These are phyloP conservation scores for Sthenelais limicola DNA, from an alignment of 2,888 invertebrate species.

Conservation along the genomic window DNA sequence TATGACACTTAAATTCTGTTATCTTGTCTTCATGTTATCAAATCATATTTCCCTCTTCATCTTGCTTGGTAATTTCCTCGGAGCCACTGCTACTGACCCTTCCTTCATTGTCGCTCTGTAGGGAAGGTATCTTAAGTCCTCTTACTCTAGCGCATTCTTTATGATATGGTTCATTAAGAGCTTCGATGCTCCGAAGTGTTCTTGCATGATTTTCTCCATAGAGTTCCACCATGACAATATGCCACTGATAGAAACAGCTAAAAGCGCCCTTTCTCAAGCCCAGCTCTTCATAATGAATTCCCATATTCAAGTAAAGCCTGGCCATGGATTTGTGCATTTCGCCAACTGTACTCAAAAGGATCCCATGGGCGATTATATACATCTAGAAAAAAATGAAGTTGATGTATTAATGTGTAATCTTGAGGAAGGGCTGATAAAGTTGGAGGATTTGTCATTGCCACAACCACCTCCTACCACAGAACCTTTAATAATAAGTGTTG, in stretches of 20 bases:
- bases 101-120: too few species aligned
- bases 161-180: slow-evolving; percentile 3
- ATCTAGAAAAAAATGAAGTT: slow-evolving; percentile 55
- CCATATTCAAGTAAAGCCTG: slow-evolving; percentile 55
- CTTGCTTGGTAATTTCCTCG: too few species aligned
- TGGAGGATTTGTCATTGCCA: too few species aligned
- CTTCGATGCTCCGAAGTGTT: slow-evolving; percentile 9
- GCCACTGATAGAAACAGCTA: slow-evolving; percentile 48
- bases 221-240: slow-evolving; percentile 1
- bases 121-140: slow-evolving; percentile 17
- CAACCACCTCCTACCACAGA: too few species aligned
- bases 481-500: too few species aligned
- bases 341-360: slow-evolving; percentile 68
- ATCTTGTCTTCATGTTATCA: too few species aligned
- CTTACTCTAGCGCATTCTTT: background rate
- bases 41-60: too few species aligned
- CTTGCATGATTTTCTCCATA: slow-evolving; percentile 23
- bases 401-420: too few species aligned
- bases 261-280: slow-evolving; percentile 52
- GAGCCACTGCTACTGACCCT: too few species aligned
- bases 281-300: slow-evolving; percentile 53
- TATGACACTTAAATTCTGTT: too few species aligned
- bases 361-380: slow-evolving; percentile 67
- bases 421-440: too few species aligned
- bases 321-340: slow-evolving; percentile 50